Conservation (phyloP, 2,113 vertebrate species). For the Xiphophorus couchianus region DNA sequence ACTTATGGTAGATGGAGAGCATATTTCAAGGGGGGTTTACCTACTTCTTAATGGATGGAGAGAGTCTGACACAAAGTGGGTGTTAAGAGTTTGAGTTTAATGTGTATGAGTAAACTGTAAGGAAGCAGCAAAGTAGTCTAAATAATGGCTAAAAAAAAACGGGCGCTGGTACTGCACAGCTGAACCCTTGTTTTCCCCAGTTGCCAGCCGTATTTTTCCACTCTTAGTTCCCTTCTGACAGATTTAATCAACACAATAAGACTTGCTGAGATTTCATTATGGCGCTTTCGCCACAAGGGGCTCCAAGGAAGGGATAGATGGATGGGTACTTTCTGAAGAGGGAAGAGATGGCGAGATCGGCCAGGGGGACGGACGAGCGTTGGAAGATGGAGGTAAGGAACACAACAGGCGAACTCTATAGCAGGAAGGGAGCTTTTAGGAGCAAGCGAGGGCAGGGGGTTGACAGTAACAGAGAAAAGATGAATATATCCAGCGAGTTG, state of each 20-base stretch:
- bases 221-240: constrained; percentile 69
- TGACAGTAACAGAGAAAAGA: constrained; percentile 30
- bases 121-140: constrained; percentile 1
- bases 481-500: constrained; percentile 37
- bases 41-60: constrained; percentile 14
- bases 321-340: constrained; percentile 44
- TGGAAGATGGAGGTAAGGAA: constrained; percentile 26
- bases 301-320: constrained; percentile 48
- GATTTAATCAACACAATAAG: constrained; percentile 76
- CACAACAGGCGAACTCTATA: constrained; percentile 14
- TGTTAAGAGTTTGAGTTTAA: constrained; percentile 3
- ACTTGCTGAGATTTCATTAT: constrained; percentile 72
- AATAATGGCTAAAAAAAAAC: constrained; percentile 45
- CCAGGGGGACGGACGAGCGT: constrained; percentile 22
- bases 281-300: constrained; percentile 53
- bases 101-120: constrained; percentile 8
- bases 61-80: background rate
- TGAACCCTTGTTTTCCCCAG: constrained; percentile 55
- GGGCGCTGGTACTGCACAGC: constrained; percentile 24
- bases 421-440: constrained; percentile 13
- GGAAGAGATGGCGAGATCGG: constrained; percentile 19
- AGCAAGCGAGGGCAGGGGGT: constrained; percentile 17
- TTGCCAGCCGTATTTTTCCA: constrained; percentile 58
- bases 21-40: constrained; percentile 21
- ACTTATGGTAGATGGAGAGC: constrained; percentile 43